phyloP scores from a whole-genome alignment of 1,140 invertebrate genomes.

The Anastrepha obliqua region DNA sequence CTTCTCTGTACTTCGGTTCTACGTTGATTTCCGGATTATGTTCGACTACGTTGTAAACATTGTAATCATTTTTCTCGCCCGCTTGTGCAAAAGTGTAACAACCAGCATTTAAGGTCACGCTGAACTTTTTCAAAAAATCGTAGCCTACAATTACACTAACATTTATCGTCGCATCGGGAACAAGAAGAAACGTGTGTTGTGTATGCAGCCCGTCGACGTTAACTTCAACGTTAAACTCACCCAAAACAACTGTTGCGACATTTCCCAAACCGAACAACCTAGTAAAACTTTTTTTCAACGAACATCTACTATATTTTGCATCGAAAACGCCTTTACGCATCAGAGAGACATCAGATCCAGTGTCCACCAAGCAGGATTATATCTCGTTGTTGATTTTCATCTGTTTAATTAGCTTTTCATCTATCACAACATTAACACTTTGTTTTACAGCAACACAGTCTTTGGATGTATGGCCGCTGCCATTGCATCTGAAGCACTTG shows the following conservation, averaged over 20 bases:
- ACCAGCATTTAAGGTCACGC: neutral
- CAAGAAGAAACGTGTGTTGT: neutral
- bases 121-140: slow-evolving; percentile 9
- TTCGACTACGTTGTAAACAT: neutral
- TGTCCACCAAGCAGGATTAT: neutral
- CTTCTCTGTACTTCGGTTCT: neutral
- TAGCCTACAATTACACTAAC: neutral
- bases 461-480: neutral
- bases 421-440: neutral
- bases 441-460: neutral
- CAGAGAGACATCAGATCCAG: neutral
- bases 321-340: neutral
- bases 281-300: neutral
- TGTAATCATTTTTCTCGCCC: neutral
- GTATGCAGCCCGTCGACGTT: neutral
- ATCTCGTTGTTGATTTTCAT: neutral
- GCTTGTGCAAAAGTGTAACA: slow-evolving; percentile 10
- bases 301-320: neutral
- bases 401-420: neutral
- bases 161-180: neutral
- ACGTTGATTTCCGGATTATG: neutral
- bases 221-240: neutral
- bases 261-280: neutral
- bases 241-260: neutral
- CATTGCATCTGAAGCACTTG: slow-evolving; percentile 31